Conservation (phyloP, 2,113 vertebrate species). For the Gopherus flavomarginatus region DNA sequence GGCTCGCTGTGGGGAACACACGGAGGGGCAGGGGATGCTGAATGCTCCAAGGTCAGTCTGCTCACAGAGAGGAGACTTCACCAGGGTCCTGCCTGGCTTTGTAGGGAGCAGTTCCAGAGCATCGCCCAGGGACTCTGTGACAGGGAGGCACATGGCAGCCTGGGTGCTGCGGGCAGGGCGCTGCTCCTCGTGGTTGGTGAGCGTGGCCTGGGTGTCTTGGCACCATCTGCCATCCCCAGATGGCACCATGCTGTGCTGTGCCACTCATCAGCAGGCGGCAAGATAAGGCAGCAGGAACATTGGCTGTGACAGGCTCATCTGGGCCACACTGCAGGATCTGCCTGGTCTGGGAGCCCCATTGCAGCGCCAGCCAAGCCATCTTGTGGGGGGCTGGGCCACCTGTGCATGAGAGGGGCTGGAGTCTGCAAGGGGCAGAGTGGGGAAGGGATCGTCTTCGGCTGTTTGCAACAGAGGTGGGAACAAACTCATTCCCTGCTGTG, state of each 20-base stretch:
- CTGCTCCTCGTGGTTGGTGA: too few species aligned
- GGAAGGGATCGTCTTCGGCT: neutral
- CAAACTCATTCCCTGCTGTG: neutral
- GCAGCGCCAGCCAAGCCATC: neutral
- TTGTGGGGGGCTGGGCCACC: too few species aligned
- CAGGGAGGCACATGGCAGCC: neutral
- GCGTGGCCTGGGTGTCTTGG: neutral
- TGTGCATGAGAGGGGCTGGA: neutral
- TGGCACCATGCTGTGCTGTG: neutral
- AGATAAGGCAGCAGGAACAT: neutral
- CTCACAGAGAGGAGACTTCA: too few species aligned
- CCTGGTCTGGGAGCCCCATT: too few species aligned
- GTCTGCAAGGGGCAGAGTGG: neutral
- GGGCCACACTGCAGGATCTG: neutral
- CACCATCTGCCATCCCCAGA: neutral
- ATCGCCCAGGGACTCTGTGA: too few species aligned
- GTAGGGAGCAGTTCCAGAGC: too few species aligned
- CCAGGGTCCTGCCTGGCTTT: too few species aligned
- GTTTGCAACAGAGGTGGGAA: neutral
- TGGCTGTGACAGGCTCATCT: neutral
- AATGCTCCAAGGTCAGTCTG: too few species aligned
- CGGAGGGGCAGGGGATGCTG: too few species aligned
- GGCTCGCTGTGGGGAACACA: too few species aligned
- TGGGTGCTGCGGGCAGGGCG: neutral
- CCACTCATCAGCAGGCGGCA: neutral